Percentiles rank a stretch among this genome's conserved stretches.
These are phyloP conservation scores for Heliconius melpomene DNA, from an alignment of 1,140 invertebrate species.

Conservation along the genomic window DNA sequence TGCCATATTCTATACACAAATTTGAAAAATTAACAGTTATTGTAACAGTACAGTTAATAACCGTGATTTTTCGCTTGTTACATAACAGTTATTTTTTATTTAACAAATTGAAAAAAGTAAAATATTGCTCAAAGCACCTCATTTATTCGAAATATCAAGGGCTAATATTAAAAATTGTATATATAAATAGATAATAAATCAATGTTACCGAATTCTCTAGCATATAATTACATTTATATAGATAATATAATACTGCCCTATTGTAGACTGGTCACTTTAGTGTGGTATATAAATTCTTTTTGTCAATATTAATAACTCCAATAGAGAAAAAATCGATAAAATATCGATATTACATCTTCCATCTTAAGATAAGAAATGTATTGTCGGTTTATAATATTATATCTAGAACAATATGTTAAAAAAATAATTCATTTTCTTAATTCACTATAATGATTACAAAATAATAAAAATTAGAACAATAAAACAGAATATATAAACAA, in stretches of 20 bases:
- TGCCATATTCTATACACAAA: too few relatives aligned
- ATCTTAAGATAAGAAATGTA: not conserved
- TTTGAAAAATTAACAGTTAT: too few relatives aligned
- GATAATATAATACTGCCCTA: not conserved
- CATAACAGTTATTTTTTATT: not conserved
- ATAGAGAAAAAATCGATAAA: too few relatives aligned
- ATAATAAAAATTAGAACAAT: not conserved
- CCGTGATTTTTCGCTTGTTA: not conserved
- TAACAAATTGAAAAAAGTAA: not conserved
- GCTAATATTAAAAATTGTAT: conserved; percentile 2
- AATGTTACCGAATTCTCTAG: conserved; percentile 32
- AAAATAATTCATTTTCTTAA: not conserved
- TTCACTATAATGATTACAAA: not conserved
- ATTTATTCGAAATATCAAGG: conserved; percentile 7
- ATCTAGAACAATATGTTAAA: not conserved
- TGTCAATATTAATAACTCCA: too few relatives aligned
- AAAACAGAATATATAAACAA: not conserved
- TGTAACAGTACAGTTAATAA: too few relatives aligned
- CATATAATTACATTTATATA: not conserved
- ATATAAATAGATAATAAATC: conserved; percentile 2
- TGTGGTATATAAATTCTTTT: too few relatives aligned
- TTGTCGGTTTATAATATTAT: not conserved
- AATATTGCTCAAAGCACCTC: not conserved
- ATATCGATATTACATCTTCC: too few relatives aligned
- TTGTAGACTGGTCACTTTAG: not conserved